Conservation (phyloP, 2,113 vertebrate species). For the Cebidichthys violaceus region DNA sequence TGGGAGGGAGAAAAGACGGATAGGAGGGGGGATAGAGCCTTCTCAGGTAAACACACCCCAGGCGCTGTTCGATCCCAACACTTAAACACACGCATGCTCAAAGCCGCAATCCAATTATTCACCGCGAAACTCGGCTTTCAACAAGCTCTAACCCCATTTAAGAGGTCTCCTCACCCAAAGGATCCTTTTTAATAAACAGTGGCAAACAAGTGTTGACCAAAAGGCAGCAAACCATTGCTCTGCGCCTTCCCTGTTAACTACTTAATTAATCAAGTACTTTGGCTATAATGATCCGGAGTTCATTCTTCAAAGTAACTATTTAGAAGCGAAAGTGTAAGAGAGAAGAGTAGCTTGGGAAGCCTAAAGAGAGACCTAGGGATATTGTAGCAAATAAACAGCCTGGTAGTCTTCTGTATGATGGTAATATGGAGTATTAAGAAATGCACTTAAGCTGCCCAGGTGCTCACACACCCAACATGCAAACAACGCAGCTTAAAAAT, state of each 20-base stretch:
- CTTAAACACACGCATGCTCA: slow-evolving; percentile 69
- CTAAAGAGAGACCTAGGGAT: slow-evolving; percentile 30
- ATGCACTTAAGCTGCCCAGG: background rate
- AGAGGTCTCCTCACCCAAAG: slow-evolving; percentile 73
- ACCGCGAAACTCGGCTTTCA: slow-evolving; percentile 65
- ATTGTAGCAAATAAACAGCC: slow-evolving; percentile 32
- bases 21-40: slow-evolving; percentile 37
- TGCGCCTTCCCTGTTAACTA: slow-evolving; percentile 55
- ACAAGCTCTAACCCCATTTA: slow-evolving; percentile 75
- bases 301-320: slow-evolving; percentile 66
- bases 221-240: slow-evolving; percentile 69
- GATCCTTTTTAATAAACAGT: slow-evolving; percentile 76
- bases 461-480: slow-evolving; percentile 1
- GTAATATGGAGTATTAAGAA: slow-evolving; percentile 16
- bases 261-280: slow-evolving; percentile 71
- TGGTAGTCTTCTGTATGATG: slow-evolving; percentile 15
- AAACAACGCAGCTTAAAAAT: background rate
- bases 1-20: slow-evolving; percentile 56
- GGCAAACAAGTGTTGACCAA: slow-evolving; percentile 68
- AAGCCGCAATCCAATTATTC: slow-evolving; percentile 81
- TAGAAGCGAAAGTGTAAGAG: slow-evolving; percentile 28
- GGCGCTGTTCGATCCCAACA: slow-evolving; percentile 73
- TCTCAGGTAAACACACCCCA: slow-evolving; percentile 78
- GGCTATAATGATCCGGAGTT: slow-evolving; percentile 52
- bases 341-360: slow-evolving; percentile 34